Evolutionary conservation across 2,888 invertebrate genomes (phyloP).

Genomic region (Hecatera dysodea): DNA sequence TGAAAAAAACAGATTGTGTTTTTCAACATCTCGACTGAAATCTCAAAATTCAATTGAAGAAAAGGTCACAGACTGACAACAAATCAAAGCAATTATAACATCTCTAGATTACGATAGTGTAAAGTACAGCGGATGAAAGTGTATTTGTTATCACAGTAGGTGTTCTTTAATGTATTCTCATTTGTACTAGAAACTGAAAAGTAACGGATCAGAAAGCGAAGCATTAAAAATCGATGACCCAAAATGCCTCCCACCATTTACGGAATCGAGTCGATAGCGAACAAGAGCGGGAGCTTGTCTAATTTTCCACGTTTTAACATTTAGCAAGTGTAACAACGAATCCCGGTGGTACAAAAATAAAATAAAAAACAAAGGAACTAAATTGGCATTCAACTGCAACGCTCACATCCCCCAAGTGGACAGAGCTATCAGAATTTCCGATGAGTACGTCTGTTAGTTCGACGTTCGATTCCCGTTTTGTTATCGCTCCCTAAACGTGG

Average conservation of each 20-base stretch:
- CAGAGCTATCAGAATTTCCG: constrained; percentile 69
- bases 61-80: too few species aligned
- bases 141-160: background rate
- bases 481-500: constrained; percentile 66
- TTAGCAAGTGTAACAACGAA: constrained; percentile 50
- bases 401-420: constrained; percentile 65
- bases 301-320: constrained; percentile 45
- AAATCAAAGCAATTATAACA: too few species aligned
- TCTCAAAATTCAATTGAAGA: constrained; percentile 8
- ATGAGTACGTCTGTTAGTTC: constrained; percentile 68
- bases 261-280: constrained; percentile 11
- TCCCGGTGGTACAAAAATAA: constrained; percentile 48
- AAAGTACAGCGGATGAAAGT: too few species aligned
- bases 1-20: background rate
- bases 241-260: constrained; percentile 7
- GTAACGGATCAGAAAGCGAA: background rate
- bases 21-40: constrained; percentile 5
- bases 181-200: background rate
- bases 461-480: constrained; percentile 64
- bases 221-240: background rate
- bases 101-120: too few species aligned
- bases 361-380: constrained; percentile 53
- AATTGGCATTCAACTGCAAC: constrained; percentile 68
- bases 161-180: background rate
- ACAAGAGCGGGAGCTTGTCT: constrained; percentile 18